Evolutionary conservation across 1,140 invertebrate genomes (phyloP).

Genomic region (Sycophaga agraensis): DNA sequence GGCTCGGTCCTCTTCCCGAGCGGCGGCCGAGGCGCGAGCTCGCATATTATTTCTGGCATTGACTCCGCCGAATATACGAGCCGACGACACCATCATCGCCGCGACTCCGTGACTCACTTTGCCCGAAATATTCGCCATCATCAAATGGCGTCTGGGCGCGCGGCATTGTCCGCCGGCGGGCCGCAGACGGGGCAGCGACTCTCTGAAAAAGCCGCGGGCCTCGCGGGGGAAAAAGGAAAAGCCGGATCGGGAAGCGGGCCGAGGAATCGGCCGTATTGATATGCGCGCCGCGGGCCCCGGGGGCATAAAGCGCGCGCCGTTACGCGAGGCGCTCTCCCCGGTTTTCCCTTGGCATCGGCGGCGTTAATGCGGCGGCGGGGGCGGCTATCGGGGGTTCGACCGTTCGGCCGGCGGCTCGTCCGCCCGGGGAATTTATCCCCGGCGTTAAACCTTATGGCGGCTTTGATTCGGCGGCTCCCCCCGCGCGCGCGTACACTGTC

Average conservation of each 20-base stretch:
- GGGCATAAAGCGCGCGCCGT: not conserved
- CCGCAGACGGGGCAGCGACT: slow-evolving; percentile 1
- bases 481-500: too few species aligned
- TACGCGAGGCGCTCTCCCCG: too few species aligned
- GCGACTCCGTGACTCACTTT: slow-evolving; percentile 42
- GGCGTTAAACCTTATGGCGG: not conserved
- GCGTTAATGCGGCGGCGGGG: not conserved
- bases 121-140: slow-evolving; percentile 46
- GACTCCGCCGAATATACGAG: slow-evolving; percentile 42
- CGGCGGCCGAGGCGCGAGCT: not conserved
- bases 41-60: slow-evolving; percentile 55
- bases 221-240: slow-evolving; percentile 15
- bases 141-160: slow-evolving; percentile 13
- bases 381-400: too few species aligned
- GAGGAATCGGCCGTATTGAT: not conserved
- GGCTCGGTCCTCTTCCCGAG: not conserved
- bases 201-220: not conserved
- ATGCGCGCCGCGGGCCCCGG: not conserved
- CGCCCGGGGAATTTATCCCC: not conserved
- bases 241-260: not conserved
- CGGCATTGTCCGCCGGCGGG: slow-evolving; percentile 17
- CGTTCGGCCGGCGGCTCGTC: not conserved
- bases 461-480: too few species aligned
- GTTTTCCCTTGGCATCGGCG: too few species aligned
- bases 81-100: slow-evolving; percentile 40